These are phyloP conservation scores for Arge pagana DNA, from an alignment of 2,888 invertebrate genomes.

Conservation along the genomic window DNA sequence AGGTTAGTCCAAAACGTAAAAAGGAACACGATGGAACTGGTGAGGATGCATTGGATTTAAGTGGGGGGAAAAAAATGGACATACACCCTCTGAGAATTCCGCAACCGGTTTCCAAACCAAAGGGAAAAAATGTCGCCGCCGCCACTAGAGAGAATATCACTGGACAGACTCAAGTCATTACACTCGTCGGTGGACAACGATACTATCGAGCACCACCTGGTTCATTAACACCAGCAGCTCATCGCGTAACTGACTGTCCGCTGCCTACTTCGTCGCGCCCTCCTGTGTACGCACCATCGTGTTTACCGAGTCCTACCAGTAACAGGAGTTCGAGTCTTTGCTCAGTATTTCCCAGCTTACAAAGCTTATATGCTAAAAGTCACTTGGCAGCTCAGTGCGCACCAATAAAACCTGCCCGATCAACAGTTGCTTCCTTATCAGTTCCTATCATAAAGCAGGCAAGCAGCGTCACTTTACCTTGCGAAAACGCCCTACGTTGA, in stretches of 20 bases:
- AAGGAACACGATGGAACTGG: constrained; percentile 34
- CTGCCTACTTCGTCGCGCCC: constrained; percentile 35
- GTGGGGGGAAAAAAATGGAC: constrained; percentile 40
- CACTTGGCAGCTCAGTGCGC: constrained; percentile 49
- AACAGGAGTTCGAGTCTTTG: constrained; percentile 33
- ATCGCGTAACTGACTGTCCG: constrained; percentile 41
- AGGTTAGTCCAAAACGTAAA: constrained; percentile 34
- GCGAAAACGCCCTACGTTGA: constrained; percentile 13
- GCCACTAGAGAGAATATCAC: constrained; percentile 19
- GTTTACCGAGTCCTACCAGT: constrained; percentile 33
- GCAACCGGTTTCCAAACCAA: constrained; percentile 31
- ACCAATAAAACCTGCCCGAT: constrained; percentile 44
- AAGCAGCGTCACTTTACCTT: background rate
- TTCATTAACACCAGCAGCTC: constrained; percentile 47
- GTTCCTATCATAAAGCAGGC: constrained; percentile 44
- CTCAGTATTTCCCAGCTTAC: constrained; percentile 42
- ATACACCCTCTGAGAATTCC: constrained; percentile 42
- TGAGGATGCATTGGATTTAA: constrained; percentile 45
- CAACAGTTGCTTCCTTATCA: constrained; percentile 42
- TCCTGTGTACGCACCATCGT: constrained; percentile 46
- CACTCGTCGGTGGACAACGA: constrained; percentile 43
- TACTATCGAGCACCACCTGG: constrained; percentile 50
- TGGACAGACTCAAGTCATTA: constrained; percentile 44
- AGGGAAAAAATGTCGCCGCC: constrained; percentile 4
- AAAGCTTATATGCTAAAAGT: constrained; percentile 43